Evolutionary conservation across 1,140 invertebrate species (phyloP).

Genomic region (Tetraneura akinire): DNA sequence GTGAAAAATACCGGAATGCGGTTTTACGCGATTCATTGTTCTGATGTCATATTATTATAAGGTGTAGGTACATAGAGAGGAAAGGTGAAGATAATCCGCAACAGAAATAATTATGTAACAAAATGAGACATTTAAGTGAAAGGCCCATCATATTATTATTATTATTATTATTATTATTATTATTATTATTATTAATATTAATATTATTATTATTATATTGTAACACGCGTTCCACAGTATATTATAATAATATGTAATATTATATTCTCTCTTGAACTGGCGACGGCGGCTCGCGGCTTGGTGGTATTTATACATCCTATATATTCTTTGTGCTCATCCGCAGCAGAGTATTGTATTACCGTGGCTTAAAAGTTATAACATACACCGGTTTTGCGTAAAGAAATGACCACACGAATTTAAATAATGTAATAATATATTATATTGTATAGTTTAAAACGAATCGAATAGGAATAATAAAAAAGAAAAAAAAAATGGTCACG

Average conservation of each 20-base stretch:
- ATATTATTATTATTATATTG: no score
- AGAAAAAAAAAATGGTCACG: no score
- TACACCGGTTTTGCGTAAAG: background rate
- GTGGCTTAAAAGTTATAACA: no score
- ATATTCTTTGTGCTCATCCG: background rate
- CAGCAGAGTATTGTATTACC: background rate
- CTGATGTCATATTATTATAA: conserved; percentile 3
- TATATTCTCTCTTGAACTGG: no score
- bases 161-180: no score
- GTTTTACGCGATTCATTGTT: conserved; percentile 46
- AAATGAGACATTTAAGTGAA: conserved; percentile 46
- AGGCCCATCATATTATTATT: background rate
- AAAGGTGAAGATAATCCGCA: conserved; percentile 27
- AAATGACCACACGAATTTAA: conserved; percentile 10
- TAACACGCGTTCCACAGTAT: background rate
- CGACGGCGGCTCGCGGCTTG: no score
- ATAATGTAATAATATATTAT: background rate
- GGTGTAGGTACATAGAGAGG: no score
- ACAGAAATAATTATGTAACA: conserved; percentile 28
- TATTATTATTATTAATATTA: no score
- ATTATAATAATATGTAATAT: no score
- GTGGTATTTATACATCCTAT: no score
- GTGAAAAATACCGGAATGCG: background rate
- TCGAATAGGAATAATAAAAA: no score
- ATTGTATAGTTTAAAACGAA: no score